These are phyloP conservation scores for Parnassius apollo DNA, from an alignment of 2,888 invertebrate genomes.

Conservation along the genomic window DNA sequence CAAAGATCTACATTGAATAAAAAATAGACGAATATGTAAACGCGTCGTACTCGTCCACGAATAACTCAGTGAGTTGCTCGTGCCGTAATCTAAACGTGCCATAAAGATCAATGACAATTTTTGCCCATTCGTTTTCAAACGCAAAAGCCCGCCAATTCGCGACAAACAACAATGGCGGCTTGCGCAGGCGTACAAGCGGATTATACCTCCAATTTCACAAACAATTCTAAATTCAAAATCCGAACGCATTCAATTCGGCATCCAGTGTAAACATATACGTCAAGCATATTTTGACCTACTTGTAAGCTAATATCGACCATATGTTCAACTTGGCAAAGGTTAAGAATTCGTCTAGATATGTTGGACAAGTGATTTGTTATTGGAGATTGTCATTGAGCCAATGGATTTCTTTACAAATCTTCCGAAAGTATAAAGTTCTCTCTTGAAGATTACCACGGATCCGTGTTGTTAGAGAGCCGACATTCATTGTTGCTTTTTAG, in stretches of 20 bases:
- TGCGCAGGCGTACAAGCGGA: slow-evolving; percentile 52
- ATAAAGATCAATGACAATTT: slow-evolving; percentile 10
- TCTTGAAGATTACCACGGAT: slow-evolving; percentile 15
- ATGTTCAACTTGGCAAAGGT: background rate
- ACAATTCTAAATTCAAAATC: slow-evolving; percentile 47
- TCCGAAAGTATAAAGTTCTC: slow-evolving; percentile 24
- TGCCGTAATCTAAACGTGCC: too few species aligned
- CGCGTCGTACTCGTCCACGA: too few species aligned
- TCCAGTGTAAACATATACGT: slow-evolving; percentile 42
- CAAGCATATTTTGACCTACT: slow-evolving; percentile 37
- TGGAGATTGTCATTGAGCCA: slow-evolving; percentile 52
- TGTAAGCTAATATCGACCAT: slow-evolving; percentile 10
- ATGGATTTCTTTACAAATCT: slow-evolving; percentile 19
- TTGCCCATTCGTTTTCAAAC: slow-evolving; percentile 3
- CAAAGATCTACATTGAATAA: too few species aligned
- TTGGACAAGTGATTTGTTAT: slow-evolving; percentile 33
- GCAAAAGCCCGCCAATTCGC: slow-evolving; percentile 15
- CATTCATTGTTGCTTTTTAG: slow-evolving; percentile 26
- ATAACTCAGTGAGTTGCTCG: too few species aligned
- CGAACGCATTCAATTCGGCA: slow-evolving; percentile 54
- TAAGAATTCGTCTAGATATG: background rate
- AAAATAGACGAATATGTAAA: too few species aligned
- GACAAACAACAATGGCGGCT: slow-evolving; percentile 41
- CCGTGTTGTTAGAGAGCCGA: slow-evolving; percentile 11
- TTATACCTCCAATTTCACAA: slow-evolving; percentile 63